Evolutionary conservation across 1,140 invertebrate genomes (phyloP).

Genomic region (Drosophila micromelanica): DNA sequence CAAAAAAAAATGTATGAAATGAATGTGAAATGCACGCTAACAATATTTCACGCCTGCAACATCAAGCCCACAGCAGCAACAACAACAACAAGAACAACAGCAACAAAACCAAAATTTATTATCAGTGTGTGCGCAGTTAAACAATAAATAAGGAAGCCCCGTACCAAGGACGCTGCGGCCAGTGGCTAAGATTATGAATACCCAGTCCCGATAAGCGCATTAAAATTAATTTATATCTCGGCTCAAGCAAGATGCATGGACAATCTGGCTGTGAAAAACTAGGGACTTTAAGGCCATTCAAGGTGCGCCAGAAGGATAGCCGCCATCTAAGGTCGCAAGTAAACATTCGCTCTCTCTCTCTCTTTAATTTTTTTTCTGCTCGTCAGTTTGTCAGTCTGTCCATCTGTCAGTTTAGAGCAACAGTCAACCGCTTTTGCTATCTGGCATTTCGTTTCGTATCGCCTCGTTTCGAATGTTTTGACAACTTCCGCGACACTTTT

Average conservation of each 20-base stretch:
- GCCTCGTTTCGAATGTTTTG: constrained; percentile 46
- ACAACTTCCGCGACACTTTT: constrained; percentile 57
- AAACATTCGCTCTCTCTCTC: not conserved
- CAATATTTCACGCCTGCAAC: constrained; percentile 56
- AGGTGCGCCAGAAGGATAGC: constrained; percentile 31
- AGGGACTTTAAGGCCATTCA: constrained; percentile 10
- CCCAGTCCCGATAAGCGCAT: constrained; percentile 36
- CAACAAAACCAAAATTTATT: constrained; percentile 48
- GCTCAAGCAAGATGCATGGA: constrained; percentile 12
- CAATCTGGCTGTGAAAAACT: constrained; percentile 20
- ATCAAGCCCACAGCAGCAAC: constrained; percentile 27
- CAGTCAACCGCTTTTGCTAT: constrained; percentile 28
- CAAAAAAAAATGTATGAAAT: constrained; percentile 26
- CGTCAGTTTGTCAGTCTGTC: constrained; percentile 5
- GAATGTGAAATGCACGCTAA: constrained; percentile 51
- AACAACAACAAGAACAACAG: constrained; percentile 5
- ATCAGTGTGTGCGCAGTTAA: constrained; percentile 52
- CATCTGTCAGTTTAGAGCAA: constrained; percentile 17
- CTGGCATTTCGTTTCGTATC: constrained; percentile 44
- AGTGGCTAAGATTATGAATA: constrained; percentile 47
- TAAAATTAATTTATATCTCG: constrained; percentile 49
- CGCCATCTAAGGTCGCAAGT: constrained; percentile 19
- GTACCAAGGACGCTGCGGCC: constrained; percentile 5
- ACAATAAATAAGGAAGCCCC: constrained; percentile 47
- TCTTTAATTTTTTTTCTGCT: not conserved